These are phyloP conservation scores for Ammodytes dubius DNA, from an alignment of 2,113 vertebrate species.

Conservation along the genomic window DNA sequence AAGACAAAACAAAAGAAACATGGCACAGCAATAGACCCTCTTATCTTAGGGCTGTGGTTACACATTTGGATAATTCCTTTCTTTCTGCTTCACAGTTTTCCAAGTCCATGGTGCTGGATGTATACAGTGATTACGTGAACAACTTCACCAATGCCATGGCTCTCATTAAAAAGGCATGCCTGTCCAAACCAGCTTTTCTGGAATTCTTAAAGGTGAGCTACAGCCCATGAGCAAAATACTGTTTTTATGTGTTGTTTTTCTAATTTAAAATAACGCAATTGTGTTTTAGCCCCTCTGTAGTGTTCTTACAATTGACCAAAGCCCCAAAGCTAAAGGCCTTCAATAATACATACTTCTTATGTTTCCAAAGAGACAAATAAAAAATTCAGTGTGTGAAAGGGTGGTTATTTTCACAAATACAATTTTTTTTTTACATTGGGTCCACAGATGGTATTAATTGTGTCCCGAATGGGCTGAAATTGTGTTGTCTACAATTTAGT, in stretches of 20 bases:
- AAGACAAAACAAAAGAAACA: slow-evolving; percentile 30
- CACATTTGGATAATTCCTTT: slow-evolving; percentile 17
- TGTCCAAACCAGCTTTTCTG: slow-evolving; percentile 94
- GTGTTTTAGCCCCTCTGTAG: background rate
- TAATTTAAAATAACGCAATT: background rate
- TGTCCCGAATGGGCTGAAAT: background rate
- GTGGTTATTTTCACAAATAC: background rate
- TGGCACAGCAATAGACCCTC: background rate
- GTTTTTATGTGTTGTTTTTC: background rate
- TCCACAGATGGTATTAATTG: background rate
- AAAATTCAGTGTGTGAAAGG: slow-evolving; percentile 2
- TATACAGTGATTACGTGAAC: slow-evolving; percentile 98
- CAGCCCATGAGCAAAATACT: background rate
- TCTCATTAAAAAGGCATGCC: slow-evolving; percentile 95
- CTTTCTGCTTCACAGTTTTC: slow-evolving; percentile 88
- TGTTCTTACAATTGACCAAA: background rate
- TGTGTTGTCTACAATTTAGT: background rate
- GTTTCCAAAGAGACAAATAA: slow-evolving; percentile 27
- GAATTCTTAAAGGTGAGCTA: slow-evolving; percentile 95
- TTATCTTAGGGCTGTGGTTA: slow-evolving; percentile 8
- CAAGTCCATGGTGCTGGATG: slow-evolving; percentile 97
- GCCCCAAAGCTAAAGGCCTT: background rate
- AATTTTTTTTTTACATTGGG: background rate
- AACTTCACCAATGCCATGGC: slow-evolving; percentile 98
- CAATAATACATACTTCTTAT: slow-evolving; percentile 19